Evolutionary conservation across 1,140 invertebrate genomes (phyloP).

Genomic region (Pogonognathellus flavescens): DNA sequence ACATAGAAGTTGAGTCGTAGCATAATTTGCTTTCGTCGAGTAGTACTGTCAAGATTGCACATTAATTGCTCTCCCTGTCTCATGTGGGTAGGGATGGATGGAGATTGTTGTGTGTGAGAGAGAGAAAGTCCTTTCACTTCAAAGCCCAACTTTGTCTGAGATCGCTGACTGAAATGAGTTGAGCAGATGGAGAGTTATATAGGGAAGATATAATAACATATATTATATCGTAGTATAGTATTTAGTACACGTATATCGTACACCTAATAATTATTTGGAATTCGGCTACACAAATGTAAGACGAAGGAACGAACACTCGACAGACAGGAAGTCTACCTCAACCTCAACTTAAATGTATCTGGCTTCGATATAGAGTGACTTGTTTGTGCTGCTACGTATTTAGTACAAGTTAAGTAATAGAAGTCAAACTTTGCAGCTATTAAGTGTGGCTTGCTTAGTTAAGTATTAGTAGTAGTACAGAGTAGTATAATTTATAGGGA

Average conservation of each 20-base stretch:
- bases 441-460: too few species aligned
- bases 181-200: not conserved
- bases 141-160: not conserved
- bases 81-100: constrained; percentile 3
- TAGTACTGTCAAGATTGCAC: constrained; percentile 37
- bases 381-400: too few species aligned
- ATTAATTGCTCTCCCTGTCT: constrained; percentile 29
- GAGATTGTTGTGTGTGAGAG: not conserved
- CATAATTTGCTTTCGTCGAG: constrained; percentile 2
- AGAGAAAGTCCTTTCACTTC: not conserved
- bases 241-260: not conserved
- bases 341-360: too few species aligned
- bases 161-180: not conserved
- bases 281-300: not conserved
- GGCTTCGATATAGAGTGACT: too few species aligned
- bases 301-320: too few species aligned
- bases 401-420: too few species aligned
- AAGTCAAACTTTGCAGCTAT: too few species aligned
- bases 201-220: not conserved
- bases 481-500: too few species aligned
- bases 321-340: too few species aligned
- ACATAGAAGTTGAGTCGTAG: not conserved
- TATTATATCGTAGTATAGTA: not conserved
- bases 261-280: too few species aligned
- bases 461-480: too few species aligned